Conservation (phyloP, 2,797 vertebrate genomes). For the Threskiornis aethiopicus region DNA sequence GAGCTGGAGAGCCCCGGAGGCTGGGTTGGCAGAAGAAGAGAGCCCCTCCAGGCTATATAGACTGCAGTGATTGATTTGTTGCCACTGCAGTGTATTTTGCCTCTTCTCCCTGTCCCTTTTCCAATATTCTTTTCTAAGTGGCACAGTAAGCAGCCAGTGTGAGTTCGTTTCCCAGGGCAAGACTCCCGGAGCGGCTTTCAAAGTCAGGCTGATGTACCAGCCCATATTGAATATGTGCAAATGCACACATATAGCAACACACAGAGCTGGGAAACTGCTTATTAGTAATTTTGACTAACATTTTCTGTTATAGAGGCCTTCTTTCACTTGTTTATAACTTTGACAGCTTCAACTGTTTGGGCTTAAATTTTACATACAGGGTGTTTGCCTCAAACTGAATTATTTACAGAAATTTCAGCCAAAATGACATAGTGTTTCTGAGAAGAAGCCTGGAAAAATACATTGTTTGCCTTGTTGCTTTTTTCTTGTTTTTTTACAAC, state of each 20-base stretch:
- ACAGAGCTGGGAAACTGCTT: neutral
- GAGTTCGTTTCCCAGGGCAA: neutral
- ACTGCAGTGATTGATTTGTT: neutral
- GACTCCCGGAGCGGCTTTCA: neutral
- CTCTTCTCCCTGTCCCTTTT: neutral
- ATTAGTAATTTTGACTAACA: neutral
- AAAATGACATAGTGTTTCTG: constrained; percentile 28
- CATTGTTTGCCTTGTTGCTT: constrained; percentile 18
- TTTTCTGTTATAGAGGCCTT: neutral
- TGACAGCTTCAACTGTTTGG: neutral
- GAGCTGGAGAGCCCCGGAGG: neutral
- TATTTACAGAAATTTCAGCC: constrained; percentile 1
- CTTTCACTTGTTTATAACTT: neutral
- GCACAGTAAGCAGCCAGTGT: neutral
- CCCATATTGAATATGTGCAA: neutral
- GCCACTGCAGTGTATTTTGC: neutral
- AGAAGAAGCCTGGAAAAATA: constrained; percentile 53
- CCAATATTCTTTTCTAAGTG: constrained; percentile 13
- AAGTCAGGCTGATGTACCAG: neutral
- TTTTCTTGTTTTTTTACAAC: neutral
- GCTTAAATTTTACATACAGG: neutral
- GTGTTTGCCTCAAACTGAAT: neutral
- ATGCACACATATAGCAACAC: neutral
- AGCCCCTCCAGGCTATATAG: neutral
- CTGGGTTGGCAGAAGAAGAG: neutral